Conservation (phyloP, 2,113 vertebrate species). For the Poicephalus gulielmi region DNA sequence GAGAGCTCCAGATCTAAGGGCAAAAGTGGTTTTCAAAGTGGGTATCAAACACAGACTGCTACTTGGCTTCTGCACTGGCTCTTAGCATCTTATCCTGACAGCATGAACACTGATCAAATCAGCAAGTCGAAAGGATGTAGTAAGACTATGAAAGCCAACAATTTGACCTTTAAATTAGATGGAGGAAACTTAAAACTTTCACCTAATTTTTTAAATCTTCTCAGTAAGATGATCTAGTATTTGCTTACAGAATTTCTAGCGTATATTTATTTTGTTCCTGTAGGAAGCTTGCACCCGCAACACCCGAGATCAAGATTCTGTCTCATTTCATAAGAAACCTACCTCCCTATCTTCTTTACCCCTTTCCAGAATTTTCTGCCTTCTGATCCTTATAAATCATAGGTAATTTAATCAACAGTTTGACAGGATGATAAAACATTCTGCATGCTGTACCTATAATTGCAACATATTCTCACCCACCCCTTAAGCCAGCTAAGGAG, state of each 20-base stretch:
- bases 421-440: not conserved
- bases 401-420: not conserved
- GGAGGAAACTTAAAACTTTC: not conserved
- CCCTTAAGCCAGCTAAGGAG: not conserved
- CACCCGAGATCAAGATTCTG: not conserved
- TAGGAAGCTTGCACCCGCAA: not conserved
- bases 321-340: not conserved
- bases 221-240: not conserved
- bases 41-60: not conserved
- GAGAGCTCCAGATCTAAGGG: not conserved
- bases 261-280: not conserved
- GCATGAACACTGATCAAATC: not conserved
- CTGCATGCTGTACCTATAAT: not conserved
- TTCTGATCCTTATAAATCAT: not conserved
- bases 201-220: not conserved
- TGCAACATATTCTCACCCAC: not conserved
- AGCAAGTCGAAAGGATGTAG: not conserved
- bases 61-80: not conserved
- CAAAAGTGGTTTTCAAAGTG: fast-evolving
- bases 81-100: not conserved
- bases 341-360: not conserved
- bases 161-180: not conserved
- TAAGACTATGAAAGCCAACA: not conserved
- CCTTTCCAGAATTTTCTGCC: not conserved
- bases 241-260: not conserved